Evolutionary conservation across 2,888 invertebrate species (phyloP).

Genomic region (Spisula solida): DNA sequence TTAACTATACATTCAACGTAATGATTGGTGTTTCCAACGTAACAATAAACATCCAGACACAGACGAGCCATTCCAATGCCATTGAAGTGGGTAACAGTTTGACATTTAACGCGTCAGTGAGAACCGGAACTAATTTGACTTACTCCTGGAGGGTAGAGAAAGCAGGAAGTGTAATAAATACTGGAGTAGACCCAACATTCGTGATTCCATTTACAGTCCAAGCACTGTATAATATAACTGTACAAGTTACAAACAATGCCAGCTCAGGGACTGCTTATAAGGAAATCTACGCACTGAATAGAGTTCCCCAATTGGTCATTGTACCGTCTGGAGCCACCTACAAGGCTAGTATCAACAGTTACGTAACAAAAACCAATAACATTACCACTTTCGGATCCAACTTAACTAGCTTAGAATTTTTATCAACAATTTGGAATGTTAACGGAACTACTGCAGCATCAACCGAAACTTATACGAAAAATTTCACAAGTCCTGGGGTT

Average conservation of each 20-base stretch:
- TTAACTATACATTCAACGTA: constrained; percentile 58
- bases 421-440: constrained; percentile 48
- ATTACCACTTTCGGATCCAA: constrained; percentile 35
- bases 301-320: constrained; percentile 52
- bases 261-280: constrained; percentile 55
- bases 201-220: constrained; percentile 63
- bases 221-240: constrained; percentile 69
- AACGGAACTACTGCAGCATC: constrained; percentile 13
- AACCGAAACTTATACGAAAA: not conserved
- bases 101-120: constrained; percentile 56
- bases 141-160: constrained; percentile 63
- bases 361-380: constrained; percentile 47
- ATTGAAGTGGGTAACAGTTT: constrained; percentile 53
- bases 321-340: constrained; percentile 38
- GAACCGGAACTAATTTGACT: constrained; percentile 63
- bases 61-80: constrained; percentile 58
- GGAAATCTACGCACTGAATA: constrained; percentile 65
- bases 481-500: constrained; percentile 56
- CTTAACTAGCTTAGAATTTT: constrained; percentile 38
- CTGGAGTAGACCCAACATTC: constrained; percentile 38
- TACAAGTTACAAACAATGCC: constrained; percentile 69
- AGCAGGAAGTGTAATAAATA: constrained; percentile 27
- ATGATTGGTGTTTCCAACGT: constrained; percentile 59
- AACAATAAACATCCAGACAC: constrained; percentile 29
- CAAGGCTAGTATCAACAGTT: constrained; percentile 31